Base-by-base conservation (phyloP, 2,888 invertebrate species). In the Synergus umbraculus region DNA sequence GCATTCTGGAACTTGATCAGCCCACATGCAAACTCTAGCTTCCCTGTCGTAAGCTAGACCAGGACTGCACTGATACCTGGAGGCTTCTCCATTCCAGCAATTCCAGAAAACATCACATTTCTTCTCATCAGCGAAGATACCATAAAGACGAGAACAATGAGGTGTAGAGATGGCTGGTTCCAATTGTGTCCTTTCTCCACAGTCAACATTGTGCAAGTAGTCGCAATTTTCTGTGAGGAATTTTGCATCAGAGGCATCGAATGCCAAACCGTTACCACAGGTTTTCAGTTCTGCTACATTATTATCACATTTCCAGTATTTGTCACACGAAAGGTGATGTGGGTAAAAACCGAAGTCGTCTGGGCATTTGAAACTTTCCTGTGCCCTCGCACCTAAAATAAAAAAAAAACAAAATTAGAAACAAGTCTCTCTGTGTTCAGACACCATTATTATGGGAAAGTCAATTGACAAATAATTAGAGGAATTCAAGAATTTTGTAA, bases 51-150 rank as follows among this genome's bases (percentile, higher is more conserved):
- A 98, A 85, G 98, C 98, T 76, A 98, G 94, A 87, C 98, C 98
- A 88, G 98, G 98, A 87, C 98, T 97, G 94, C 98, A 98, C 93
- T 98, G 97, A 93, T 98, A 98, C 89, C 97, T 95, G 91, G 97
- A 97, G 7, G 98, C 96, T 92, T 98, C 98, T 77, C 98, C 98
- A 93, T 97, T 97, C 98, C 98, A 98, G 93, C 98, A 98, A 93
- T 97, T 98, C 97, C 98, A 98, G 96, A 98, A 98, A 18, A 97
- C 96, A 93, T 97, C 97, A 92, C 98, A 98, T 92, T 97, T 97
- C 87, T 93, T 93, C 78, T 96, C 96, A 91, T 98, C 98, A 84
- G 97, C 93, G 95, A 98, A 98, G 93, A 98, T 98, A 89, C 98
- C 98, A 93, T 98, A 98, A 86, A 98, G 93, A 81, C 98, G 94